Evolutionary conservation across 1,140 invertebrate genomes (phyloP).

Genomic region (Drosophila equinoxialis): DNA sequence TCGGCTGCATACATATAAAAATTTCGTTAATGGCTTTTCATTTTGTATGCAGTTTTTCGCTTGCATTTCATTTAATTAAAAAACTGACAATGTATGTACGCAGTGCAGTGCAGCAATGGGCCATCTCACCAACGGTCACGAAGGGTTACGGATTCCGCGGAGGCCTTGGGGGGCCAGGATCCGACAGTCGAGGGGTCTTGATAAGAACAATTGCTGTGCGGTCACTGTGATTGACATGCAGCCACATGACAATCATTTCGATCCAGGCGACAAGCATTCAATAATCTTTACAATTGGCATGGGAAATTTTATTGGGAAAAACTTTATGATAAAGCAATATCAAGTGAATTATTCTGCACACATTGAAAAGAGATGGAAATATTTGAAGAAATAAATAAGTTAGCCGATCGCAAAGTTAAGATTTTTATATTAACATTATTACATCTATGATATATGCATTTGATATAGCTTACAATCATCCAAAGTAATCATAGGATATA

Average conservation of each 20-base stretch:
- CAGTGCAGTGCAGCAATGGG: slow-evolving; percentile 3
- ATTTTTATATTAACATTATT: no score
- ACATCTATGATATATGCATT: no score
- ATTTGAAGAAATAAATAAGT: no score
- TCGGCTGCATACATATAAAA: slow-evolving; percentile 53
- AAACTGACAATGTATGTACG: slow-evolving; percentile 35
- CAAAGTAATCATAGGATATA: no score
- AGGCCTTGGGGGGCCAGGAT: no score
- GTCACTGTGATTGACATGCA: slow-evolving; percentile 53
- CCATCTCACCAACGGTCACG: neutral
- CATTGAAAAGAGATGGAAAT: no score
- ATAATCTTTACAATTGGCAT: neutral
- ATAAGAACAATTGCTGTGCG: slow-evolving; percentile 40
- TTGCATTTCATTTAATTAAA: slow-evolving; percentile 75
- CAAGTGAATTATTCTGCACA: no score
- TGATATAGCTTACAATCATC: no score
- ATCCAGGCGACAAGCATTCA: slow-evolving; percentile 6
- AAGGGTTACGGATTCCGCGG: neutral
- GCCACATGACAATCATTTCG: slow-evolving; percentile 2
- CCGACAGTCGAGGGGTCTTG: slow-evolving; percentile 8
- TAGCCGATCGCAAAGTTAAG: no score
- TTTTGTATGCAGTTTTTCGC: slow-evolving; percentile 50
- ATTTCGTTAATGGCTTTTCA: slow-evolving; percentile 75
- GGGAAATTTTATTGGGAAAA: neutral
- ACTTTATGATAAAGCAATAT: neutral